Conservation (phyloP, 2,888 invertebrate species). For the Doris montereyensis region DNA sequence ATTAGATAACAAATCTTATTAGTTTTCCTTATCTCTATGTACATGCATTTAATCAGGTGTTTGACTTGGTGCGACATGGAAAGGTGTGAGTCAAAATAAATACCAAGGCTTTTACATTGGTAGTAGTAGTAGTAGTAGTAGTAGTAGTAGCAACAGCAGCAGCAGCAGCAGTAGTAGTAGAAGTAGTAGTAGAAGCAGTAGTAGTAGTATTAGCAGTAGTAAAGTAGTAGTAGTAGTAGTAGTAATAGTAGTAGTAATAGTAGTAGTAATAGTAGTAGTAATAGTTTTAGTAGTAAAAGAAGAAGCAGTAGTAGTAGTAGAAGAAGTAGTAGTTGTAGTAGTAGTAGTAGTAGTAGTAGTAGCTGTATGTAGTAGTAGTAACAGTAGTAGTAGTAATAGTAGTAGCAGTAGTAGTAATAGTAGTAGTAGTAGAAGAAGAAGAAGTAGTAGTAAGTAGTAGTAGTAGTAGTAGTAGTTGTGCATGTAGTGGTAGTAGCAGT, state of each 20-base stretch:
- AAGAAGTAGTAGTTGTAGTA: slow-evolving; percentile 11
- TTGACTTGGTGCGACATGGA: no score
- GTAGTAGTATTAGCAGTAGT: slow-evolving; percentile 13
- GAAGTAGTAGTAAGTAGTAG: neutral
- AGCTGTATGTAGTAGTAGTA: neutral
- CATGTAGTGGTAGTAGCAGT: neutral
- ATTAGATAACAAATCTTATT: no score
- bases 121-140: neutral
- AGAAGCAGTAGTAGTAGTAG: slow-evolving; percentile 14
- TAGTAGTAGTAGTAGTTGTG: neutral
- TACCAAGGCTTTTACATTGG: no score
- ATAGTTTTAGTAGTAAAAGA: slow-evolving; percentile 2
- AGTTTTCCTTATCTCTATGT: no score
- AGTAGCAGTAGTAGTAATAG: neutral
- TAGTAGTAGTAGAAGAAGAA: neutral
- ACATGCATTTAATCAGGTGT: no score
- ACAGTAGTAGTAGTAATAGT: neutral
- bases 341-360: neutral
- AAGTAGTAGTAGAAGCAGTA: slow-evolving; percentile 11
- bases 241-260: neutral
- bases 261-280: slow-evolving; percentile 7
- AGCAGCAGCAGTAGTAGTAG: slow-evolving; percentile 9
- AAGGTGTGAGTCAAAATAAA: no score
- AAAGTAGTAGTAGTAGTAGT: neutral
- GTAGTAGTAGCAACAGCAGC: slow-evolving; percentile 2